Evolutionary conservation across 1,140 invertebrate genomes (phyloP).

Genomic region (Reticulitermes speratus): DNA sequence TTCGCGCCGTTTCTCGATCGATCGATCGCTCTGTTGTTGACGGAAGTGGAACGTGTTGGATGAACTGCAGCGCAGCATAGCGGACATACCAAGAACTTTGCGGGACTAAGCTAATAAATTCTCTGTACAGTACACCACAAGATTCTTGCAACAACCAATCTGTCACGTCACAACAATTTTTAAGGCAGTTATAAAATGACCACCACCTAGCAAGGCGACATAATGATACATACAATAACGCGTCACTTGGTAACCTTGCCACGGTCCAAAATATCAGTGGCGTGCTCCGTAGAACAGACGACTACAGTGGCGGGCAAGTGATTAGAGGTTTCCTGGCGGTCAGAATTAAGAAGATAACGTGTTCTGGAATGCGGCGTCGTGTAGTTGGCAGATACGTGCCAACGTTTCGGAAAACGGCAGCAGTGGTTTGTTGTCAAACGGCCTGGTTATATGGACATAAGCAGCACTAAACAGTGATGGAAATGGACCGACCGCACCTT

Average conservation of each 20-base stretch:
- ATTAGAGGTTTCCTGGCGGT: too few relatives aligned
- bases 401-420: too few relatives aligned
- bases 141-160: background rate
- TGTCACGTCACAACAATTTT: background rate
- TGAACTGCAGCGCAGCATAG: background rate
- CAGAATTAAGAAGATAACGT: too few relatives aligned
- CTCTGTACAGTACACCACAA: background rate
- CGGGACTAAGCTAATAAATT: background rate
- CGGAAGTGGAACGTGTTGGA: background rate
- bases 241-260: background rate
- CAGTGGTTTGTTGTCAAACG: too few relatives aligned
- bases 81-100: background rate
- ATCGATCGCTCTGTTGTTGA: too few relatives aligned
- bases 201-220: background rate
- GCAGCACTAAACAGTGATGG: too few relatives aligned
- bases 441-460: too few relatives aligned
- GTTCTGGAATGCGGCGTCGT: too few relatives aligned
- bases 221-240: background rate
- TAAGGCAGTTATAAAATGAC: background rate
- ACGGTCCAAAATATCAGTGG: background rate
- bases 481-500: too few relatives aligned
- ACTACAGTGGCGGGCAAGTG: background rate
- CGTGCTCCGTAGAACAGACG: background rate
- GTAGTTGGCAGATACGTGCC: too few relatives aligned
- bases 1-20: too few relatives aligned